A percentile compares a stretch with the other conserved stretches of the same genome.
Evolutionary conservation across 92 coral and sea anemone species (phyloP).

Genomic region (Parazoanthus swiftii): DNA sequence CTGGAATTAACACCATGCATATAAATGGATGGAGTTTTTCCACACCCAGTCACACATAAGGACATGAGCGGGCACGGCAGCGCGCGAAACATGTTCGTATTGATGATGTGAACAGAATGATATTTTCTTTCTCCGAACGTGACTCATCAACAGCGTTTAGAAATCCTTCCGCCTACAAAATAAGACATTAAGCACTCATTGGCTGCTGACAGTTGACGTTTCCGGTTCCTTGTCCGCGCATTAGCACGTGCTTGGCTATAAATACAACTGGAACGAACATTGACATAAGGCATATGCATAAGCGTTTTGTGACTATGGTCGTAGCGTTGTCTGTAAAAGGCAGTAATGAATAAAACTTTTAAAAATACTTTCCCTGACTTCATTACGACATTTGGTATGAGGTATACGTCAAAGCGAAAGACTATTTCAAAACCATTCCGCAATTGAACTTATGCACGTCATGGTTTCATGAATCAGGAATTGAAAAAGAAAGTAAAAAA

Average conservation of each 20-base stretch:
- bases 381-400: too few relatives aligned
- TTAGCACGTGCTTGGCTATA: conserved; percentile 21
- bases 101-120: not conserved
- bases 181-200: not conserved
- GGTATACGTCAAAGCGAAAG: too few relatives aligned
- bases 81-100: not conserved
- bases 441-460: too few relatives aligned
- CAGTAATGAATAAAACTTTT: too few relatives aligned
- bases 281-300: too few relatives aligned
- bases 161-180: not conserved
- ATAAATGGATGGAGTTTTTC: not conserved
- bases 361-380: too few relatives aligned
- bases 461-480: too few relatives aligned
- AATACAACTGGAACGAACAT: not conserved
- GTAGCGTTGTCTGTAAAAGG: too few relatives aligned
- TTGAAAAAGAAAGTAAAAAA: too few relatives aligned
- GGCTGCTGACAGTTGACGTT: conserved; percentile 7
- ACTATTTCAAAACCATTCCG: too few relatives aligned
- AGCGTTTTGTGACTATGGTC: too few relatives aligned
- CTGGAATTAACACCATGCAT: too few relatives aligned
- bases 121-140: not conserved
- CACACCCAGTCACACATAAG: not conserved
- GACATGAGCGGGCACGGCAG: not conserved
- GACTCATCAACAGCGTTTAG: conserved; percentile 8
- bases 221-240: conserved; percentile 37